Conservation (phyloP, 2,888 invertebrate genomes). For the Andrena praecox region DNA sequence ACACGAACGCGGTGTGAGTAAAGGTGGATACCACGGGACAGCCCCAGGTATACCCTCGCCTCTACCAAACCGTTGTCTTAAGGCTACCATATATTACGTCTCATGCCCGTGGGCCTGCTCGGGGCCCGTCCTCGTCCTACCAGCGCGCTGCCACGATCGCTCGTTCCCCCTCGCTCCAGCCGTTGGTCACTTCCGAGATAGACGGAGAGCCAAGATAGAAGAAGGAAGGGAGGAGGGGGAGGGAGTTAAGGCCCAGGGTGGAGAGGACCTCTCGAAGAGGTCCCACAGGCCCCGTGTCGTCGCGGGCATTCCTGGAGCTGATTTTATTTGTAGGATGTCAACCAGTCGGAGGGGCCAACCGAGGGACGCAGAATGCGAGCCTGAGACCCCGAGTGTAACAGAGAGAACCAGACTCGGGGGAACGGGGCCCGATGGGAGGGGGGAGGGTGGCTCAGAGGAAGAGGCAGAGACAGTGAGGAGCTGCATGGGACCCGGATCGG, state of each 20-base stretch:
- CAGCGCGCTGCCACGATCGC: constrained; percentile 59
- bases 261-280: constrained; percentile 70
- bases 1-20: constrained; percentile 52
- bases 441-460: constrained; percentile 42
- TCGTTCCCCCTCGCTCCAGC: constrained; percentile 50
- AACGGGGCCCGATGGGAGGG: constrained; percentile 18
- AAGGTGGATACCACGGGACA: constrained; percentile 67
- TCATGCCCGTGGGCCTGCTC: constrained; percentile 67
- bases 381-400: constrained; percentile 57
- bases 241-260: constrained; percentile 20
- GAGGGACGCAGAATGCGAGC: constrained; percentile 71
- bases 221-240: constrained; percentile 43
- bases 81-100: constrained; percentile 82
- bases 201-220: constrained; percentile 51
- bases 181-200: constrained; percentile 55
- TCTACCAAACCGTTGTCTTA: constrained; percentile 80
- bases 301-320: constrained; percentile 83
- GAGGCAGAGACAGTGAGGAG: constrained; percentile 65
- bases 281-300: constrained; percentile 82
- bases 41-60: constrained; percentile 70
- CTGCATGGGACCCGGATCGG: constrained; percentile 75
- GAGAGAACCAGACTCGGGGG: constrained; percentile 30
- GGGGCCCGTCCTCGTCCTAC: constrained; percentile 62
- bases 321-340: constrained; percentile 84
- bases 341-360: constrained; percentile 76